phyloP scores from a whole-genome alignment of 2,797 vertebrate species.

The Propithecus deckenii region DNA sequence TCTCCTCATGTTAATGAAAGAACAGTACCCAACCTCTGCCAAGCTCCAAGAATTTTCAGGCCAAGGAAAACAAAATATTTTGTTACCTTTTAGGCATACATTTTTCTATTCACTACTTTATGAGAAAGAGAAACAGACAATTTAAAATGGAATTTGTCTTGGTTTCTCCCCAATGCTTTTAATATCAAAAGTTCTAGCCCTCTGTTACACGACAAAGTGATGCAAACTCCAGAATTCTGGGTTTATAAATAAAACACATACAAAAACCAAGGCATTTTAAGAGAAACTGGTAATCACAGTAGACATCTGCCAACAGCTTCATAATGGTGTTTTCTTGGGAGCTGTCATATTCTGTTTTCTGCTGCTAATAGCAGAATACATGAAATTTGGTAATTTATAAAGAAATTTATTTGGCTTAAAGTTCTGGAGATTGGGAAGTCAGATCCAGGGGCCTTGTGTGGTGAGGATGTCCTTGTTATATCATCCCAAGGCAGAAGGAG shows the following conservation, averaged over 20 bases:
- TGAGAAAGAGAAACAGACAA: not conserved
- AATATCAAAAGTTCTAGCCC: not conserved
- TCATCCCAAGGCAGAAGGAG: not conserved
- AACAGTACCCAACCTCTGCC: not conserved
- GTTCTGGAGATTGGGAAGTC: not conserved
- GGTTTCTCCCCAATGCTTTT: not conserved
- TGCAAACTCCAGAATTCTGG: not conserved
- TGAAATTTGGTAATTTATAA: not conserved
- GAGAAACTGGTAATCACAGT: not conserved
- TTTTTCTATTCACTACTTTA: not conserved
- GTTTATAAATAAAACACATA: not conserved
- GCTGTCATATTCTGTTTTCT: not conserved
- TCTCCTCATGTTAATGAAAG: not conserved
- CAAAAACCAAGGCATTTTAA: not conserved
- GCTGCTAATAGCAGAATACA: not conserved
- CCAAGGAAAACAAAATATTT: not conserved
- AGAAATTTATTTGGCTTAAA: not conserved
- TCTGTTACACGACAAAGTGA: not conserved
- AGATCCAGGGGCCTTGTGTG: not conserved
- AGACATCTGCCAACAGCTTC: not conserved
- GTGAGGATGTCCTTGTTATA: not conserved
- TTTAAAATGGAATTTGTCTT: not conserved
- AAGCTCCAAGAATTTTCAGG: not conserved
- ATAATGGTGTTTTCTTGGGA: not conserved
- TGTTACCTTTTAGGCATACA: not conserved